Base-by-base conservation (phyloP, 2,888 invertebrate genomes). In the Acronicta leporina region DNA sequence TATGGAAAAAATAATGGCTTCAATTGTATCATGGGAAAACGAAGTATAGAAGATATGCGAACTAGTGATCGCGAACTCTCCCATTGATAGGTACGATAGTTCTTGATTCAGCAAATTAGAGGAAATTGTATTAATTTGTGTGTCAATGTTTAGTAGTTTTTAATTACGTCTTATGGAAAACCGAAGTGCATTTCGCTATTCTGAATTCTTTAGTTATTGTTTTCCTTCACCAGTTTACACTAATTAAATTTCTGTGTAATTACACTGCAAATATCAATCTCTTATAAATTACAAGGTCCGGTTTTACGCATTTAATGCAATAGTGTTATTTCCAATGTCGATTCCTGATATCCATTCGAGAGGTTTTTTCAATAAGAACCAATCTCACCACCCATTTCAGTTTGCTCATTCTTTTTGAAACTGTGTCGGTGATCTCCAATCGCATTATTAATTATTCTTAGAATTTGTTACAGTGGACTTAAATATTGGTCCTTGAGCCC, bases 1-100 rank as follows among this genome's bases (percentile, higher is more conserved):
- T 73, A 68, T 70, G 72, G 59, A 63, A 68, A 50, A 56, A 61
- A 53, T 50, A 64, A 14, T 63, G 14, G 57, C 63, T 75, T 60
- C 60, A 46, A 57, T 52, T 63, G 20, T 54, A 14, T 35, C 57
- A 73, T 77, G 73, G 60, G 69, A 77, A 74, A 62, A 27, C 8
- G 33, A 30, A 40, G 42, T 1, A 8, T 40, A 5, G 16, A 10
- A 30, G 33, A 42, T 60, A 44, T 60, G 61, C 16, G 52, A 67
- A 63, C 30, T 46, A 30, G 47, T 8, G 25, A 7, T 56, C 51
- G 47, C n/a, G 1, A 30, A 43, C 33, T 50, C 49, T 66, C 52
- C 44, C 53, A 54, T 66, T 52, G n/a, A 50, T 43, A n/a, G 25
- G n/a, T 40, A 15, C 41, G 14, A 10, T 35, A 44, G 33, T n/a